These are phyloP conservation scores for Ptychobarbus kaznakovi DNA, from an alignment of 2,797 vertebrate species.

Conservation along the genomic window DNA sequence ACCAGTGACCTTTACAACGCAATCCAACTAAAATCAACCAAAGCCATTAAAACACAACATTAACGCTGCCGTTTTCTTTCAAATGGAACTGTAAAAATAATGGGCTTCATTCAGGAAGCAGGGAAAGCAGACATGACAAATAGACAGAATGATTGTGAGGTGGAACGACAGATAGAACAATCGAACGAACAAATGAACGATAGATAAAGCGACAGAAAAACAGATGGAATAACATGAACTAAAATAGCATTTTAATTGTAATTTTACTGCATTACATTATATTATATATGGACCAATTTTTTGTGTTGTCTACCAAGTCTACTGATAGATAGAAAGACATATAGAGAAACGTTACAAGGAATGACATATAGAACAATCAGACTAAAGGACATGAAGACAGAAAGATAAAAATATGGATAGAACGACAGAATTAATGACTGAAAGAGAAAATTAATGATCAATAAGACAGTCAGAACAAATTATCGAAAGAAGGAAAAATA, in stretches of 20 bases:
- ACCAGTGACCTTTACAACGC: conserved; percentile 21
- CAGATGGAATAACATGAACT: neutral
- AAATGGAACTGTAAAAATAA: conserved; percentile 20
- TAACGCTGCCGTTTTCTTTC: conserved; percentile 3
- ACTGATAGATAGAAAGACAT: neutral
- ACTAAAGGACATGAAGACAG: neutral
- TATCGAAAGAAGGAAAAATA: conserved; percentile 42
- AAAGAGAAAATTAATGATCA: neutral
- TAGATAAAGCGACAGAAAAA: neutral
- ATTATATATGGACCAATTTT: too few species aligned
- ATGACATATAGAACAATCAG: neutral
- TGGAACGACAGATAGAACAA: neutral
- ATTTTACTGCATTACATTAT: neutral
- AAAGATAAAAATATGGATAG: neutral
- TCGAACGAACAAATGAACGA: neutral
- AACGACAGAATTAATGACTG: neutral
- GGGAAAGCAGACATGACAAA: neutral
- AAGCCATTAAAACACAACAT: conserved; percentile 18
- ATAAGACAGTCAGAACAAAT: neutral
- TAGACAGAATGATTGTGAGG: neutral
- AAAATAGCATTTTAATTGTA: neutral
- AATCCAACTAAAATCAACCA: conserved; percentile 4
- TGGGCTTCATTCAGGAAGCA: neutral
- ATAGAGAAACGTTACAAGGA: neutral
- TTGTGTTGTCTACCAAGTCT: too few species aligned